A percentile compares a stretch with the other conserved stretches of the same genome.
Conservation (phyloP, 2,113 vertebrate species). For the Brachionichthys hirsutus region DNA sequence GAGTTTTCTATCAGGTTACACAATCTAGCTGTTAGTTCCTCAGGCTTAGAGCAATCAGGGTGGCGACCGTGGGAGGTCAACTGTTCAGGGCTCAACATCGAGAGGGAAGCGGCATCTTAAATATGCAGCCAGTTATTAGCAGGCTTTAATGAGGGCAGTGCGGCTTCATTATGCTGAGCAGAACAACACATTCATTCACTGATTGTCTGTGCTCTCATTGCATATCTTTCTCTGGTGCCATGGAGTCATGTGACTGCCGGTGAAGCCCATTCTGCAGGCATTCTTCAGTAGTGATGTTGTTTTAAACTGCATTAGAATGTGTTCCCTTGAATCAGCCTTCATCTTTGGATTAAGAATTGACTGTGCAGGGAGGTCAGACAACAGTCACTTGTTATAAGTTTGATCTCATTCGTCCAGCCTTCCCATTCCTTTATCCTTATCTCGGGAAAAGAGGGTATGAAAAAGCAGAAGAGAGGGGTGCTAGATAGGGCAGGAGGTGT, state of each 20-base stretch:
- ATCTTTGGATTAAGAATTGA: slow-evolving; percentile 30
- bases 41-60: too few relatives aligned
- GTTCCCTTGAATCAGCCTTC: slow-evolving; percentile 7
- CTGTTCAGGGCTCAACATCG: background rate
- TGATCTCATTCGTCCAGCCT: slow-evolving; percentile 42
- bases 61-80: too few relatives aligned
- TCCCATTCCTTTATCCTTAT: slow-evolving; percentile 20
- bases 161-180: slow-evolving; percentile 7
- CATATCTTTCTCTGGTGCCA: too few relatives aligned
- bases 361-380: slow-evolving; percentile 29
- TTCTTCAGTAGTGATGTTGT: too few relatives aligned
- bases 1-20: too few relatives aligned
- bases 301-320: background rate
- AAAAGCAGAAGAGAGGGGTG: background rate
- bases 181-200: too few relatives aligned
- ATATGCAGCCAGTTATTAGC: slow-evolving; percentile 11
- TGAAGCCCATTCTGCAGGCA: too few relatives aligned
- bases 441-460: background rate
- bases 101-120: slow-evolving; percentile 2
- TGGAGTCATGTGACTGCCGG: too few relatives aligned
- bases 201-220: background rate
- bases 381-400: slow-evolving; percentile 38
- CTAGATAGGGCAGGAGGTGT: background rate
- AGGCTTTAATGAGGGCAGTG: background rate
- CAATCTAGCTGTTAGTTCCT: too few relatives aligned